phyloP scores from a whole-genome alignment of 2,888 invertebrate species.

The Oscheius sp. region DNA sequence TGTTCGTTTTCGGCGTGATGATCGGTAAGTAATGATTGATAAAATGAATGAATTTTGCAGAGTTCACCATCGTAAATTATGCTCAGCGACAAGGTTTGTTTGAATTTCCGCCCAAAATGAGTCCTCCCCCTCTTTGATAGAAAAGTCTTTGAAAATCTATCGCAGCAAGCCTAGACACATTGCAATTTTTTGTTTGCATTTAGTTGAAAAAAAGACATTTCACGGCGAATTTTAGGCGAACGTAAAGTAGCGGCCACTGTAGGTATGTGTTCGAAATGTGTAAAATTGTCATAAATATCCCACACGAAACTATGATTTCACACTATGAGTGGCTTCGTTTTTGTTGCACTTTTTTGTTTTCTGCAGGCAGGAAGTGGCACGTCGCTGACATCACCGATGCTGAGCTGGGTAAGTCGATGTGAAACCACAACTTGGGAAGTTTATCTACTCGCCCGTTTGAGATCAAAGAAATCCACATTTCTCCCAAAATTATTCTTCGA shows the following conservation, averaged over 20 bases:
- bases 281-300: not conserved
- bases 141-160: too few species aligned
- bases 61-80: conserved; percentile 62
- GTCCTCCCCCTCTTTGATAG: too few species aligned
- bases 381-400: conserved; percentile 56
- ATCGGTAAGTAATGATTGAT: too few species aligned
- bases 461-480: too few species aligned
- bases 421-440: too few species aligned
- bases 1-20: conserved; percentile 63
- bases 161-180: too few species aligned
- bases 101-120: not conserved
- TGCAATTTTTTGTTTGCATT: not conserved
- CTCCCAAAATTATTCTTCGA: too few species aligned
- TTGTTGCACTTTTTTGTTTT: conserved; percentile 13
- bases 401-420: conserved; percentile 40
- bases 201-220: not conserved
- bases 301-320: not conserved
- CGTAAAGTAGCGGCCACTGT: not conserved
- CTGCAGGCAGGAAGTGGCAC: conserved; percentile 56
- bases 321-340: not conserved
- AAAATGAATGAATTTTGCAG: too few species aligned
- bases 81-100: conserved; percentile 58
- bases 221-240: not conserved
- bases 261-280: not conserved
- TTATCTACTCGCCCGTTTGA: too few species aligned